Conservation (phyloP, 2,888 invertebrate species). For the Tachina grossa region DNA sequence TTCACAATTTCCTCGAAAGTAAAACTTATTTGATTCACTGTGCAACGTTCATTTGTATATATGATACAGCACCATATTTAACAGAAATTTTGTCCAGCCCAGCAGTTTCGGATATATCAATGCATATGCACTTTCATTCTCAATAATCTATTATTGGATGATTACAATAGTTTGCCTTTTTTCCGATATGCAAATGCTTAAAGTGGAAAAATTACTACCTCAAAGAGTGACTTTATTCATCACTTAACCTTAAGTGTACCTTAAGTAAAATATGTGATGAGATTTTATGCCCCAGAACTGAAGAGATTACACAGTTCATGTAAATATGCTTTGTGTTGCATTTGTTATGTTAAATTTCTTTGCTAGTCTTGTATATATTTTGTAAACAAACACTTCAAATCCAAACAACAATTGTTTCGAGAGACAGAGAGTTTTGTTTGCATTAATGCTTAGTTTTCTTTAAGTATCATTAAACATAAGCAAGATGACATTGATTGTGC, state of each 20-base stretch:
- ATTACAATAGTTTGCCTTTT: too few species aligned
- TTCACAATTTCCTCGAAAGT: neutral
- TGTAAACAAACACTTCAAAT: constrained; percentile 52
- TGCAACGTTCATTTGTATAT: constrained; percentile 39
- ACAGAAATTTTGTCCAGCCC: neutral
- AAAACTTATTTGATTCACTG: neutral
- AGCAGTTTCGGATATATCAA: neutral
- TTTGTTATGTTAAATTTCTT: constrained; percentile 14
- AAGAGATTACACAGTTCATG: neutral
- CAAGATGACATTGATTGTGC: constrained; percentile 60
- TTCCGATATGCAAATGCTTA: too few species aligned
- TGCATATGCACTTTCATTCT: neutral
- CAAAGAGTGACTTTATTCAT: neutral
- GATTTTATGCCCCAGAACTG: constrained; percentile 8
- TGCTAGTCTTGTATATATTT: constrained; percentile 36
- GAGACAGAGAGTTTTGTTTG: constrained; percentile 47
- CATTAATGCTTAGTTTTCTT: constrained; percentile 67
- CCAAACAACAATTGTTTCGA: constrained; percentile 28
- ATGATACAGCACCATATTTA: constrained; percentile 42
- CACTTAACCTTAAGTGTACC: neutral
- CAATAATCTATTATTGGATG: neutral
- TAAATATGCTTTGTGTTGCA: constrained; percentile 10
- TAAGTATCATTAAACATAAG: constrained; percentile 67
- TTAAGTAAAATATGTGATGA: neutral
- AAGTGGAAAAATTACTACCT: too few species aligned